Evolutionary conservation across 2,113 vertebrate genomes (phyloP), one percentile per base, ranked within the genome.

Genomic region (Axis porcinus): DNA sequence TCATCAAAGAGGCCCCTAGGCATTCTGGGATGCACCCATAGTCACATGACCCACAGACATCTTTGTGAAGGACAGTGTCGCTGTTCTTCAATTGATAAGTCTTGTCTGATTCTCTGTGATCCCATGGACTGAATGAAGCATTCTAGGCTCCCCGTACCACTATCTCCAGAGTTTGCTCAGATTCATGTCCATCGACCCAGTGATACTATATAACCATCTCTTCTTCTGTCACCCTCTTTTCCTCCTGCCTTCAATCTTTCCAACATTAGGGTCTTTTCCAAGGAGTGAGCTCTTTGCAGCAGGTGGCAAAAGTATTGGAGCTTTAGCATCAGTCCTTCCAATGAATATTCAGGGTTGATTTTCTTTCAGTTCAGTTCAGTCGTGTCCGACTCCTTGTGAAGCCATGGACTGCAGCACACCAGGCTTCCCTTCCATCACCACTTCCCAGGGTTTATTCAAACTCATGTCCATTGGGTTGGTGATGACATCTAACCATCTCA

Each of bases 121-220:
- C 36, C 21, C 40, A 76, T 76, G 70, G 36, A 76, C 70, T 76
- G 70, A 25, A 76, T 76, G 70, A 40, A 76, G 36, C 36, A 27
- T 43, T 36, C 12, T 27, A 27, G 6, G 1, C 23, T 76, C 70
- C 36, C 36, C 0, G 0, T 40, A 76, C 36, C 36, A 43, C 36
- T 76, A 27, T 76, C 5, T 76, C 36, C 70, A 43, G 70, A 74
- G 70, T 43, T 76, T 76, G 12, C 12, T 76, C 70, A 43, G 23
- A 43, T 76, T 76, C 70, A 43, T 76, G 36, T 27, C 36, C 70
- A 27, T 14, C 43, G 36, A 76, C 70, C 27, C 36, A 7, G 23
- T 27, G 21, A 43, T 1, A 23, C 36, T 76, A 43, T 43, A 13
- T 27, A 76, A 7, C 36, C 36, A 43, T 76, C 6, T 76, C 23